Evolutionary conservation across 2,113 vertebrate species (phyloP), one percentile per base, ranked within the genome.

Genomic region (Nicator chloris): DNA sequence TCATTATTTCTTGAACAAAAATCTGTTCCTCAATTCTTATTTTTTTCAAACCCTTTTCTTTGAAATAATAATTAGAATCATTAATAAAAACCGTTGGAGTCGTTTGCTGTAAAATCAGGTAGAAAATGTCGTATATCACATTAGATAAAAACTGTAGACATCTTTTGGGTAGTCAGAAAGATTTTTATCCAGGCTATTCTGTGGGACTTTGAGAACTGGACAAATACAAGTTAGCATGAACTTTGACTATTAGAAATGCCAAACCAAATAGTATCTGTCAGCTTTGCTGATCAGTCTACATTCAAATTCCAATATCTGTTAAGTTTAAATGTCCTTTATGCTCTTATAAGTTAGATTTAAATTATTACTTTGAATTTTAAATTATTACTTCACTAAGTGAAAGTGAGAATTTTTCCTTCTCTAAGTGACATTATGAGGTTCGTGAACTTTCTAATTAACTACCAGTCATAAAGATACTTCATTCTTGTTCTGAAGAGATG

Each of bases 391-490:
- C 78, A 56, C 85, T 79, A 66, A 92, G 44, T 69, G 88, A 95
- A 94, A 84, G 94, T 96, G 88, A 96, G 65, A 93, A 63, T 81
- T 97, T 75, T 97, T 94, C 78, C 68, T 88, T 96, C 63, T 96
- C 81, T 96, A 64, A 96, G 95, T 73, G 94, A 79, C 82, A 83
- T 96, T 95, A 77, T 78, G 64, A 84, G 60, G 59, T 94, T 97
- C 84, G 75, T 92, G 92, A 96, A 93, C 49, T 96, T 95, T 66
- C 68, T 92, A 93, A 96, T 97, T 97, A 96, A 96, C 95, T 96
- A 70, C 65, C 57, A 84, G 64, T 75, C 54, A 81, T 78, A 91
- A 95, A 75, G 66, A 72, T 72, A 80, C 86, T 93, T 96, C 64
- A 76, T 84, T 93, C 93, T 81, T 93, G 64, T 94, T 95, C 90